A percentile compares a stretch with the other conserved stretches of the same genome.
Conservation (phyloP, 2,797 vertebrate species). For the Benthosema pterotum region DNA sequence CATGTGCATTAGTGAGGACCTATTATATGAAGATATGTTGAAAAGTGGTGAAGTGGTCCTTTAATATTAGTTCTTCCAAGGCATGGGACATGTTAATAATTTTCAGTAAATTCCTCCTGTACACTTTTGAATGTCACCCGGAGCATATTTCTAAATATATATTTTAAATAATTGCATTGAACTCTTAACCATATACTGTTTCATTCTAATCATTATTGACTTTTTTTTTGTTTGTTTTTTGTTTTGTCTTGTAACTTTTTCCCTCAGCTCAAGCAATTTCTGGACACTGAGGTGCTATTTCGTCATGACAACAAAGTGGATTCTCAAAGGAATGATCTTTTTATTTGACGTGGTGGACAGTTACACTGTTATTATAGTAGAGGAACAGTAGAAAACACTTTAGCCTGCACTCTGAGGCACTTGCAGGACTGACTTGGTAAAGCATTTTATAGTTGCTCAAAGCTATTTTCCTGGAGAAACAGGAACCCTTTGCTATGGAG, state of each 20-base stretch:
- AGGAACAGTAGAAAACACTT: conserved; percentile 48
- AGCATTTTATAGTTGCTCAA: conserved; percentile 47
- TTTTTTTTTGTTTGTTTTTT: too few relatives aligned
- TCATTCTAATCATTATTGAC: conserved; percentile 13
- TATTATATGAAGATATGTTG: too few relatives aligned
- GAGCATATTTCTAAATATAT: too few relatives aligned
- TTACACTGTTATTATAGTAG: conserved; percentile 38
- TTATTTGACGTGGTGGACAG: conserved; percentile 40
- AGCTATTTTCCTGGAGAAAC: conserved; percentile 50
- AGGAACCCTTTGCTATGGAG: conserved; percentile 40
- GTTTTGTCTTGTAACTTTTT: conserved; percentile 39
- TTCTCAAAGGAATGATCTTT: conserved; percentile 46
- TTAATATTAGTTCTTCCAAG: too few relatives aligned
- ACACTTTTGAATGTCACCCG: too few relatives aligned
- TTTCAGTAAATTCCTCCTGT: too few relatives aligned
- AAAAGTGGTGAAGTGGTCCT: too few relatives aligned
- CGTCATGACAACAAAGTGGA: conserved; percentile 42
- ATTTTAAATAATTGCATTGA: too few relatives aligned
- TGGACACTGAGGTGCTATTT: conserved; percentile 84
- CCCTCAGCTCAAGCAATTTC: conserved; percentile 89
- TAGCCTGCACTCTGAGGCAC: conserved; percentile 49
- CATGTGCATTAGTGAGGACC: too few relatives aligned
- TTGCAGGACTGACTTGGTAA: conserved; percentile 37
- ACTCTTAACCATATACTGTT: not conserved
- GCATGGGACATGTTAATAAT: too few relatives aligned